Evolutionary conservation across 2,888 invertebrate species (phyloP).

Genomic region (Phasia obesa): DNA sequence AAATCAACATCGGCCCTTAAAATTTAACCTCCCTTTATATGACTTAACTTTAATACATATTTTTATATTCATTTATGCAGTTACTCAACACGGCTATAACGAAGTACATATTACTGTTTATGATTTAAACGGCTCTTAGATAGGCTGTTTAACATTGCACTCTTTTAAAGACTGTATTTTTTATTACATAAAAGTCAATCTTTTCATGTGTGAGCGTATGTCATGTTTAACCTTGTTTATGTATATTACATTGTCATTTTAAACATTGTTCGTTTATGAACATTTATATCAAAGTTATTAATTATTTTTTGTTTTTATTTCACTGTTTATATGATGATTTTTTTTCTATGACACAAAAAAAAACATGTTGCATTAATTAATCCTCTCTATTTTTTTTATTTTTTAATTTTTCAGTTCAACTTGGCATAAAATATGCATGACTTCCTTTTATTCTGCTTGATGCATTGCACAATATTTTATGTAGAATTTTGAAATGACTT

Average conservation of each 20-base stretch:
- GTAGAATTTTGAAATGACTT: not conserved
- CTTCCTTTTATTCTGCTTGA: conserved; percentile 7
- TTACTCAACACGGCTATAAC: no score
- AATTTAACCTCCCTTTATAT: no score
- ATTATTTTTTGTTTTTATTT: not conserved
- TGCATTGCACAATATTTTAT: not conserved
- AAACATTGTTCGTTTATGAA: not conserved
- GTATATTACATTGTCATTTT: not conserved
- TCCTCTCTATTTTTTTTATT: not conserved
- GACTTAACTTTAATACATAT: no score
- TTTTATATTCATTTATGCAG: no score
- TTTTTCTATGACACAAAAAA: not conserved
- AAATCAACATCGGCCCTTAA: no score
- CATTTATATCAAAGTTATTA: not conserved
- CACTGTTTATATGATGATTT: not conserved
- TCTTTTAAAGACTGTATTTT: not conserved
- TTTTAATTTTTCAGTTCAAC: conserved; percentile 39
- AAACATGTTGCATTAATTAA: not conserved
- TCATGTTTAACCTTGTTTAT: not conserved
- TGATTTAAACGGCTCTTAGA: no score
- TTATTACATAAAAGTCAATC: not conserved
- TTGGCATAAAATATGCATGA: conserved; percentile 47
- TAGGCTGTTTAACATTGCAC: no score
- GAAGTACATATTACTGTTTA: no score
- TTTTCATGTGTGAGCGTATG: not conserved